These are phyloP conservation scores for Haliaeetus leucogaster DNA, from an alignment of 2,113 vertebrate genomes.

Conservation along the genomic window DNA sequence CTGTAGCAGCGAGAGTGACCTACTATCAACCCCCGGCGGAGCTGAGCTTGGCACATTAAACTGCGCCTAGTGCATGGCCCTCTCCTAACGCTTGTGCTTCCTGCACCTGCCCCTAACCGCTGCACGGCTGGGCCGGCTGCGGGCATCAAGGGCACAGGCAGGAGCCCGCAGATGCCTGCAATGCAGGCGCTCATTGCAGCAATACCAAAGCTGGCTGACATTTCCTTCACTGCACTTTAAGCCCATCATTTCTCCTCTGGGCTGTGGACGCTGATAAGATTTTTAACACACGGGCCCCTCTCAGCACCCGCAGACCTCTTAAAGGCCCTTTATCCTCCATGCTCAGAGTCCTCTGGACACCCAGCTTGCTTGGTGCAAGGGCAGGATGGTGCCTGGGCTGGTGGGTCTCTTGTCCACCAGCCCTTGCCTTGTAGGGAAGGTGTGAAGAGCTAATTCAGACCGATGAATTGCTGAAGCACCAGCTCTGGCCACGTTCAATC, in stretches of 20 bases:
- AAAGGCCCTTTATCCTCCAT: not conserved
- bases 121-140: not conserved
- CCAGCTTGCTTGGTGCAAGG: not conserved
- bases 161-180: accelerated
- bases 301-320: not conserved
- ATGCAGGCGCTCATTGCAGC: accelerated
- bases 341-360: accelerated
- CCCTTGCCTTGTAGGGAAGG: not conserved
- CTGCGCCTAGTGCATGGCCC: conserved; percentile 28
- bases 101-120: not conserved
- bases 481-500: accelerated
- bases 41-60: conserved; percentile 57
- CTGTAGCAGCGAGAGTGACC: not conserved
- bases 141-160: not conserved
- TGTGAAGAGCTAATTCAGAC: not conserved
- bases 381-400: not conserved
- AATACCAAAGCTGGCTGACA: not conserved
- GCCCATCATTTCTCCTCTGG: not conserved
- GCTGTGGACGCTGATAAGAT: not conserved
- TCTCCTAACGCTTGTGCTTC: conserved; percentile 52
- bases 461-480: not conserved
- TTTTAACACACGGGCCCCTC: not conserved
- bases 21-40: not conserved
- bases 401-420: not conserved
- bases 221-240: not conserved